Conservation (phyloP, 2,113 vertebrate species). For the Centropristis striata region DNA sequence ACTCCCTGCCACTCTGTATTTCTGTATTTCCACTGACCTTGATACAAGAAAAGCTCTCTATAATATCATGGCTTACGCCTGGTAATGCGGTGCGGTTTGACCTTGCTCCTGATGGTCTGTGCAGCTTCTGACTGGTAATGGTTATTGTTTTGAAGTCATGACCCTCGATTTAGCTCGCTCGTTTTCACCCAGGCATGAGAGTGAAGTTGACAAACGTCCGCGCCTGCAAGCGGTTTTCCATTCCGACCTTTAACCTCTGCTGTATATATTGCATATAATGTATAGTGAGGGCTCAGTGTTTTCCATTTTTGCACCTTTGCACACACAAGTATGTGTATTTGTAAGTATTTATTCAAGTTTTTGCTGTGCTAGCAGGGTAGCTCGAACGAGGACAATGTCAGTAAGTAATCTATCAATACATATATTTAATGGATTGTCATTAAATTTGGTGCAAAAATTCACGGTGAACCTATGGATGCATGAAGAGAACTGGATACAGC, state of each 20-base stretch:
- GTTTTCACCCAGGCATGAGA: constrained; percentile 26
- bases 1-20: constrained; percentile 26
- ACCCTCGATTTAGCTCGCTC: constrained; percentile 54
- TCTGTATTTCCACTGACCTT: constrained; percentile 47
- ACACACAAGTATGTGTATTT: background rate
- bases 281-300: background rate
- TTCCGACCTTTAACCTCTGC: constrained; percentile 52
- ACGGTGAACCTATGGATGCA: too few species aligned
- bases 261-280: constrained; percentile 23
- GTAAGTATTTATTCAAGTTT: too few species aligned
- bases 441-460: too few species aligned
- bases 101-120: constrained; percentile 40
- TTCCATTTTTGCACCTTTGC: background rate
- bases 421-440: too few species aligned
- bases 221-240: constrained; percentile 46
- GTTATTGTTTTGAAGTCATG: constrained; percentile 69
- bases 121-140: constrained; percentile 47
- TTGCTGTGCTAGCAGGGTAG: too few species aligned
- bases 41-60: constrained; percentile 30
- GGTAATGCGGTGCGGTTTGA: constrained; percentile 46
- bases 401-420: too few species aligned
- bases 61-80: constrained; percentile 21
- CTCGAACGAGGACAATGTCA: too few species aligned
- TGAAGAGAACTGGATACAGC: too few species aligned
- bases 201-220: constrained; percentile 61